Base-by-base conservation (phyloP, 2,113 vertebrate genomes). In the Promerops cafer region DNA sequence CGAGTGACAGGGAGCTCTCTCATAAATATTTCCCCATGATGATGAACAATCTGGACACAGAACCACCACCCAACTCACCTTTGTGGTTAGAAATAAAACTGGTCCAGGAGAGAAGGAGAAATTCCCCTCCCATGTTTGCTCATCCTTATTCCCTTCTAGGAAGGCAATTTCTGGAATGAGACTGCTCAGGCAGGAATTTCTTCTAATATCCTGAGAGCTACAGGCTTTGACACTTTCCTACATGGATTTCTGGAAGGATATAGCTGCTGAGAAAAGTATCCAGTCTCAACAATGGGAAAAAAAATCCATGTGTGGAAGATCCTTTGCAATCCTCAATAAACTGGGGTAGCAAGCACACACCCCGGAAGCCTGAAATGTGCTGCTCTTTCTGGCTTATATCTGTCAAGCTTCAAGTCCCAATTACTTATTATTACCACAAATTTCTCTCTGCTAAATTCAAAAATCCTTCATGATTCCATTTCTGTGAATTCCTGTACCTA, bases 401-500 rank as follows among this genome's bases (percentile, higher is more conserved):
- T 56, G 28, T 49, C 65, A 74, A 61, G 42, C 24, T 61, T 78
- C 42, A 33, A 37, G 26, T 75, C 54, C 35, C 52, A 87, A 54
- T 39, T 42, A n/a, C 6, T 78, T 72, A 19, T 28, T 85, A 53
- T 31, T 28, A 50, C 11, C 2, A 1, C 40, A 71, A 4, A 19
- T 42, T 75, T 64, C 35, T 20, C 20, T 80, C 83, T 69, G n/a
- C 40, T 54, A n/a, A 75, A 64, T 59, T 71, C 42, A 65, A 80
- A 77, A 76, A 20, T 14, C 49, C 40, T 42, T 37, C 26, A 1
- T 21, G 3, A 61, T 57, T 47, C 45, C 26, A 4, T 37, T 81
- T 49, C 63, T 74, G 17, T 2, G 1, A 40, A 31, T 23, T 83
- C 75, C 76, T 1, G 0, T 12, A 47, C 39, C 11, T 52, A 2